Conservation (phyloP, 2,797 vertebrate genomes). For the Chrosomus eos region DNA sequence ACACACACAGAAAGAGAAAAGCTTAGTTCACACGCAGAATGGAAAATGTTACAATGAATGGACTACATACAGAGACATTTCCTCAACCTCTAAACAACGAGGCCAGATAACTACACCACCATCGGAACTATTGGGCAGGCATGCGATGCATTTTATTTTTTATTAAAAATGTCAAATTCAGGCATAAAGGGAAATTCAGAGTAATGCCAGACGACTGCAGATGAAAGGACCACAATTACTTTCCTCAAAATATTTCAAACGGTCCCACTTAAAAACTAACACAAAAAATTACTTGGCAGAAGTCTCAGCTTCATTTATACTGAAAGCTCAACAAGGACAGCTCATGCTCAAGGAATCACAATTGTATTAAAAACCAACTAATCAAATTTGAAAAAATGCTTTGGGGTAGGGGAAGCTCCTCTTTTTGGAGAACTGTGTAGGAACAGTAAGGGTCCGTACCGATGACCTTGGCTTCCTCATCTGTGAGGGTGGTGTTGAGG, state of each 20-base stretch:
- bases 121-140: neutral
- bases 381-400: neutral
- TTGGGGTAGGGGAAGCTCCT: neutral
- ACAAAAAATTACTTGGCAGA: neutral
- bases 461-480: conserved; percentile 98
- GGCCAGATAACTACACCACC: neutral
- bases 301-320: neutral
- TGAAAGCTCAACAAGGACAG: conserved; percentile 1
- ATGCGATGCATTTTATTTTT: neutral
- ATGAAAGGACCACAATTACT: neutral
- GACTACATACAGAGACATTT: conserved; percentile 20
- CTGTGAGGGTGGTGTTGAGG: conserved; percentile 97
- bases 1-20: conserved; percentile 42
- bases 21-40: conserved; percentile 6
- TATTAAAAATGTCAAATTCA: neutral
- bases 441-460: conserved; percentile 73
- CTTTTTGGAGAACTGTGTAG: neutral
- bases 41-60: conserved; percentile 11
- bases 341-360: neutral
- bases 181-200: neutral
- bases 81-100: conserved; percentile 38
- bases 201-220: neutral
- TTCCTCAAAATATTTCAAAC: neutral
- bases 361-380: neutral
- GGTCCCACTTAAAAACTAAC: neutral